Evolutionary conservation across 2,113 vertebrate species (phyloP), one percentile per base, ranked within the genome.

Genomic region (Bucco capensis): DNA sequence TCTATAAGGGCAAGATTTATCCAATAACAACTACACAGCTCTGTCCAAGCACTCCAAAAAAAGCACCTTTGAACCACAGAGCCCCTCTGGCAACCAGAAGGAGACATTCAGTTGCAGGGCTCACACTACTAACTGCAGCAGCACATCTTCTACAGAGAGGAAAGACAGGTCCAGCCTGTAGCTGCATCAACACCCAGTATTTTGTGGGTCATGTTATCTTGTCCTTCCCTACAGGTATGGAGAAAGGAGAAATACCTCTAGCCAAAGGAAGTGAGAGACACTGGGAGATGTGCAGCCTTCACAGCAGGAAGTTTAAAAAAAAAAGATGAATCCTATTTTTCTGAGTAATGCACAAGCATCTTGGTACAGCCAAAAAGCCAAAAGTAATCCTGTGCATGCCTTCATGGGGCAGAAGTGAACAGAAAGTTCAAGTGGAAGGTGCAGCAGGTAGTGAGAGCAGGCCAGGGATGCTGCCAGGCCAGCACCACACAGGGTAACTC

Each of bases 361-460:
- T 30, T 33, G 22, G 8, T 15, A 69, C 6, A 8, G n/a, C 11
- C 75, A n/a, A 71, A 84, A 89, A 56, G 49, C n/a, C 40, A n/a
- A 24, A 35, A 10, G 23, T 10, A 65, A 58, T 10, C 27, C 53
- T 84, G 4, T 0, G 0, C 0, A 7, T 22, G 46, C 10, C 35
- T 78, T 25, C 27, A 12, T 0, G 9, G 58, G 18, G 25, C 31
- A 66, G 31, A 21, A 73, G 8, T n/a, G 33, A 85, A 65, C 12
- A 75, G 54, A 35, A 80, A 31, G 5, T 9, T 61, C 17, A 42
- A 24, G 50, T 37, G 58, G 19, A 85, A 72, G 24, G 10, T 6
- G 3, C 23, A 61, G 25, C 11, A 62, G 30, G 19, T 19, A 33
- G 22, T 1, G 0, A 38, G 47, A 58, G 33, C 13, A n/a, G 28